These are phyloP conservation scores for Chromis chromis DNA, from an alignment of 2,797 vertebrate species.

Conservation along the genomic window DNA sequence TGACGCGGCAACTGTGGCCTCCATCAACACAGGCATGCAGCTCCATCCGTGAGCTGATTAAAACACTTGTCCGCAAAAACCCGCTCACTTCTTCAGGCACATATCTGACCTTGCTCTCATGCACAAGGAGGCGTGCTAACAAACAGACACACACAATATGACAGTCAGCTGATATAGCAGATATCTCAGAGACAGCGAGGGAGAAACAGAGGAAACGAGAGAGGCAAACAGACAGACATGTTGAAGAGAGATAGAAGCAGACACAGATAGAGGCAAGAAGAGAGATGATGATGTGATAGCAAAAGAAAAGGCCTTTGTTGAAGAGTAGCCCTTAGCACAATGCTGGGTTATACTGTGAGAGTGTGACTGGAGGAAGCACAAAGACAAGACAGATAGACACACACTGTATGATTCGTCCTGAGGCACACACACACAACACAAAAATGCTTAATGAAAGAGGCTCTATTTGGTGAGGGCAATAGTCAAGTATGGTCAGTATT, in stretches of 20 bases:
- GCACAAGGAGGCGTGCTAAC: slow-evolving; percentile 55
- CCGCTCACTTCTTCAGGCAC: slow-evolving; percentile 53
- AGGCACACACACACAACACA: slow-evolving; percentile 21
- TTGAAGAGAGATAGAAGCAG: slow-evolving; percentile 51
- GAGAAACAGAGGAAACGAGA: slow-evolving; percentile 22
- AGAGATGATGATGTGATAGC: slow-evolving; percentile 71
- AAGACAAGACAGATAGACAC: slow-evolving; percentile 51
- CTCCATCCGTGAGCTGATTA: slow-evolving; percentile 52
- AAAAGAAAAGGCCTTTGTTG: slow-evolving; percentile 74
- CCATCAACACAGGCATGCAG: slow-evolving; percentile 32
- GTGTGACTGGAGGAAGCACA: slow-evolving; percentile 60
- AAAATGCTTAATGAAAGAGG: slow-evolving; percentile 52
- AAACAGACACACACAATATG: slow-evolving; percentile 73
- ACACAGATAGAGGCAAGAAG: slow-evolving; percentile 47
- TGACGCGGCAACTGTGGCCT: slow-evolving; percentile 36
- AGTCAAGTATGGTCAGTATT: slow-evolving; percentile 71
- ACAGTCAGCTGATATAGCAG: slow-evolving; percentile 85
- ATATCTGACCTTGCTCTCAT: slow-evolving; percentile 59
- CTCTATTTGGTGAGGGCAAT: slow-evolving; percentile 58
- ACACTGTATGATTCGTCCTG: slow-evolving; percentile 22
- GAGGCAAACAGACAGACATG: slow-evolving; percentile 48
- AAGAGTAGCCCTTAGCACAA: slow-evolving; percentile 69
- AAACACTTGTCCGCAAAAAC: slow-evolving; percentile 50
- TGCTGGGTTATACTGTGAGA: slow-evolving; percentile 62
- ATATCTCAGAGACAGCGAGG: slow-evolving; percentile 54